Evolutionary conservation across 2,113 vertebrate genomes (phyloP).

Genomic region (Syngnathus floridae): DNA sequence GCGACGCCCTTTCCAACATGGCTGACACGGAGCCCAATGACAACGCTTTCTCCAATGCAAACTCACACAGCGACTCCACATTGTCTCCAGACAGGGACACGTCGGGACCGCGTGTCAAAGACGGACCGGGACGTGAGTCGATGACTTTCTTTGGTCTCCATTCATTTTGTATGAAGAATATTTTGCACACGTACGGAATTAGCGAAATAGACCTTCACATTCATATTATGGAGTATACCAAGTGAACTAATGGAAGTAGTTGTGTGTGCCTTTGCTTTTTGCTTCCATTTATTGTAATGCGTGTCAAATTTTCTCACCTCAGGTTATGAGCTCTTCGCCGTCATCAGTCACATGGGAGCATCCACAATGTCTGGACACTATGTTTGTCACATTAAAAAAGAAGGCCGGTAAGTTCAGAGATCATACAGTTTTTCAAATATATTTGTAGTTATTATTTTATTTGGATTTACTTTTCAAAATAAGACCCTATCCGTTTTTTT

Average conservation of each 20-base stretch:
- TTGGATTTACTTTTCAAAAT: not conserved
- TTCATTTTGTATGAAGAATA: not conserved
- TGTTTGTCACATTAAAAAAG: constrained; percentile 96
- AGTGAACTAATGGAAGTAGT: too few species aligned
- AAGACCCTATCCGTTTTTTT: too few species aligned
- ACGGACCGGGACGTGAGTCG: constrained; percentile 92
- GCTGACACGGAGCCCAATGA: constrained; percentile 79
- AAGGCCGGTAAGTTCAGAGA: constrained; percentile 81
- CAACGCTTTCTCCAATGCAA: constrained; percentile 75
- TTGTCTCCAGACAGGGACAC: constrained; percentile 78
- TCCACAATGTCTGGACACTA: constrained; percentile 99
- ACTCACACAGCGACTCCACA: constrained; percentile 79
- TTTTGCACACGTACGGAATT: not conserved
- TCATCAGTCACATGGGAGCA: constrained; percentile 97
- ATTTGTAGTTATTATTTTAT: not conserved
- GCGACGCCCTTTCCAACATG: constrained; percentile 70
- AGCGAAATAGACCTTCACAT: not conserved
- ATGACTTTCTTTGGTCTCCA: not conserved
- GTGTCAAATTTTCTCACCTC: constrained; percentile 7
- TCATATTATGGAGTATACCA: too few species aligned
- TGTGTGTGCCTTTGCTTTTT: too few species aligned
- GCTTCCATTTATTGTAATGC: not conserved
- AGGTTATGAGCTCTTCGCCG: constrained; percentile 95
- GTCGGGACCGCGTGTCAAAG: constrained; percentile 83
- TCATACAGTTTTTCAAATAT: not conserved